phyloP scores from a whole-genome alignment of 2,113 vertebrate species.

The Ceyx melanurus region DNA sequence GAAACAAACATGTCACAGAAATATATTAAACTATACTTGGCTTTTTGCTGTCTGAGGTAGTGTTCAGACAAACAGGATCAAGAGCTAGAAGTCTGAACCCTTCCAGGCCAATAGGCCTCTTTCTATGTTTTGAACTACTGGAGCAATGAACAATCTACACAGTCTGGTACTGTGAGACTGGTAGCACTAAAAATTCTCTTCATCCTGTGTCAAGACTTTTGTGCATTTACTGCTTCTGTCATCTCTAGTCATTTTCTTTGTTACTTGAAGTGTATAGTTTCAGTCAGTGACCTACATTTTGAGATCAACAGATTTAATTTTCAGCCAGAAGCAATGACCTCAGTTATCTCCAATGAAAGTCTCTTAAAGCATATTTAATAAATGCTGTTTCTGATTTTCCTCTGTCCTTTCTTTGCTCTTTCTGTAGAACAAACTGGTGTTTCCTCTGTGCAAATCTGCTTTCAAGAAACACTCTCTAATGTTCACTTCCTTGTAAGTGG shows the following conservation, averaged over 20 bases:
- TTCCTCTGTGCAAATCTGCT: conserved; percentile 84
- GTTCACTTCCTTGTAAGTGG: conserved; percentile 80
- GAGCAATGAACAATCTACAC: conserved; percentile 66
- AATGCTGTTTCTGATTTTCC: conserved; percentile 60
- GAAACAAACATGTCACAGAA: conserved; percentile 36
- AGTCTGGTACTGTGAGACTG: conserved; percentile 74
- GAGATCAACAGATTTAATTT: conserved; percentile 54
- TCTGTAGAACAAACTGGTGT: conserved; percentile 84
- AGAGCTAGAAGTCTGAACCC: conserved; percentile 43
- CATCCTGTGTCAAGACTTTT: conserved; percentile 42
- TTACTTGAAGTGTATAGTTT: conserved; percentile 72
- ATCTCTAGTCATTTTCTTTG: conserved; percentile 56
- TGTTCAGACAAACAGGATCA: conserved; percentile 58
- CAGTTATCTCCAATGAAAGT: conserved; percentile 43
- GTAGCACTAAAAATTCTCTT: conserved; percentile 58
- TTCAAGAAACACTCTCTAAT: conserved; percentile 83
- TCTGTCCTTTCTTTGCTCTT: conserved; percentile 66
- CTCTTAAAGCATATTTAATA: conserved; percentile 39
- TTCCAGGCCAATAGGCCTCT: conserved; percentile 32
- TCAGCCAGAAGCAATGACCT: conserved; percentile 56
- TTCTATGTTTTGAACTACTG: conserved; percentile 58
- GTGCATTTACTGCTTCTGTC: conserved; percentile 48
- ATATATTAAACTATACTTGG: conserved; percentile 3
- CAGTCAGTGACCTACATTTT: conserved; percentile 55
- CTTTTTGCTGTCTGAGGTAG: conserved; percentile 59